Conservation (phyloP, 2,797 vertebrate species). For the Sebastolobus altivelis region DNA sequence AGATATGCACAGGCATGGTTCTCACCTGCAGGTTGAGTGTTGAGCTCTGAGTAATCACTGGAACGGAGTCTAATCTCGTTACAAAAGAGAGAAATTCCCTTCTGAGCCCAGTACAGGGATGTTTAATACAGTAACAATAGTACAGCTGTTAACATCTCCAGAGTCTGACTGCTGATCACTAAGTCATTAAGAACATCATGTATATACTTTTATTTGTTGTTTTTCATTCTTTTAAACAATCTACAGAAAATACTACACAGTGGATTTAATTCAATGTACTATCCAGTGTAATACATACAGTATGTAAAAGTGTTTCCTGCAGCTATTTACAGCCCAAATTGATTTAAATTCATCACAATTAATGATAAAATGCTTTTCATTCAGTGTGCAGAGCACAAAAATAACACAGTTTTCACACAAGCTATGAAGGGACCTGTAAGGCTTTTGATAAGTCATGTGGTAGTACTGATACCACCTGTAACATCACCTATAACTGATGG, state of each 20-base stretch:
- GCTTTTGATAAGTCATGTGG: neutral
- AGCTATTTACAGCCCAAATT: neutral
- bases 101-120: conserved; percentile 10
- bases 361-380: neutral
- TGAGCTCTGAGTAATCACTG: conserved; percentile 62
- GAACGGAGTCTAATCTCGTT: conserved; percentile 46
- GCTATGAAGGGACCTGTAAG: neutral
- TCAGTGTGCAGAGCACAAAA: neutral
- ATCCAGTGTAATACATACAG: neutral
- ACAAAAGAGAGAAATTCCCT: conserved; percentile 49
- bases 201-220: neutral
- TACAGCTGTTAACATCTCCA: conserved; percentile 9
- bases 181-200: conserved; percentile 24
- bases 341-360: neutral
- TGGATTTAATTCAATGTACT: neutral
- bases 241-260: neutral
- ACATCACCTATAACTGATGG: neutral
- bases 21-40: conserved; percentile 65
- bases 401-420: neutral
- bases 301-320: neutral
- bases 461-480: too few species aligned
- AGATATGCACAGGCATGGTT: conserved; percentile 63
- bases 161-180: conserved; percentile 39
- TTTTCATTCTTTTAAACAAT: neutral
- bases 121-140: neutral